Conservation (phyloP, 2,888 invertebrate genomes). For the Zygothrica quintamaculata region DNA sequence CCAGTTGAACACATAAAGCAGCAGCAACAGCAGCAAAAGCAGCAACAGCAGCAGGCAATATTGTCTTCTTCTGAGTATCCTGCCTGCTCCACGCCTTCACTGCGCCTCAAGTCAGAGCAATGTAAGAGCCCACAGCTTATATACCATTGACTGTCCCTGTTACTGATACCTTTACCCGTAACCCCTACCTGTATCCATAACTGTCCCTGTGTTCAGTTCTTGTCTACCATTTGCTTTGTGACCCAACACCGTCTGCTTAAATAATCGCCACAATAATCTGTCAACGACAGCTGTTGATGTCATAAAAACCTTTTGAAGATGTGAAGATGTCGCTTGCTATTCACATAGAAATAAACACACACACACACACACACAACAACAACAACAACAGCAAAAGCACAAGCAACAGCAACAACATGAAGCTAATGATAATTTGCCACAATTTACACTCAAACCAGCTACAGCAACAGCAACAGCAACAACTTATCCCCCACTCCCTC, state of each 20-base stretch:
- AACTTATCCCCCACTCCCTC: too few species aligned
- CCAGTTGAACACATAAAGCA: constrained; percentile 74
- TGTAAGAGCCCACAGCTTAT: constrained; percentile 9
- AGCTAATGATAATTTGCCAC: too few species aligned
- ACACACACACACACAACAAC: constrained; percentile 33
- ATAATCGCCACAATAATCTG: constrained; percentile 85
- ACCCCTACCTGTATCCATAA: neutral
- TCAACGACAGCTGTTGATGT: constrained; percentile 84
- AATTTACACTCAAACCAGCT: too few species aligned
- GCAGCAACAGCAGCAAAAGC: constrained; percentile 3
- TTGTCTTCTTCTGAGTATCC: constrained; percentile 16
- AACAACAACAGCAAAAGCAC: constrained; percentile 67
- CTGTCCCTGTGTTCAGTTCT: constrained; percentile 22
- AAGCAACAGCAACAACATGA: constrained; percentile 51
- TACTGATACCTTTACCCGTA: neutral
- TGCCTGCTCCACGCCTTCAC: too few species aligned
- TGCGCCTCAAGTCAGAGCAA: neutral
- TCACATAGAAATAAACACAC: constrained; percentile 29
- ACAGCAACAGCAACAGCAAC: too few species aligned
- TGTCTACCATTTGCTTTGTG: constrained; percentile 53
- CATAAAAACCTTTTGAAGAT: constrained; percentile 83
- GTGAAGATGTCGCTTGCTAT: constrained; percentile 63
- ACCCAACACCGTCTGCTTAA: constrained; percentile 65
- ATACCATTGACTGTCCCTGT: constrained; percentile 17
- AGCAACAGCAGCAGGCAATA: constrained; percentile 7